These are phyloP conservation scores for Drosophila parthenogenetica DNA, from an alignment of 2,888 invertebrate genomes.

Conservation along the genomic window DNA sequence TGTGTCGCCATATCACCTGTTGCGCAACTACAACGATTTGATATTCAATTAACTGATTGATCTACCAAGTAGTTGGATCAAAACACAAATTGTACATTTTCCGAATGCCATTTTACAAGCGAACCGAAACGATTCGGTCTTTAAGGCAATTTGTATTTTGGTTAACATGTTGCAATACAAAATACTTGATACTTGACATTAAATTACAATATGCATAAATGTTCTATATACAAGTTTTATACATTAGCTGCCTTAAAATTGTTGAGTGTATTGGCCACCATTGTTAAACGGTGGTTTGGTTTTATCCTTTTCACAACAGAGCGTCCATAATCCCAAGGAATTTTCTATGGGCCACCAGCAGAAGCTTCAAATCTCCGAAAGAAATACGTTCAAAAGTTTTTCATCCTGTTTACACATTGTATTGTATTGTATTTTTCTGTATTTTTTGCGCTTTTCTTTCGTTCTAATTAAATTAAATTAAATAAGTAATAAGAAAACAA, in stretches of 20 bases:
- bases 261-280: slow-evolving; percentile 5
- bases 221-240: slow-evolving; percentile 56
- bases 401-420: slow-evolving; percentile 44
- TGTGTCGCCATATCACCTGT: slow-evolving; percentile 96
- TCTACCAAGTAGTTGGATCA: slow-evolving; percentile 20
- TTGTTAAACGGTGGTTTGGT: background rate
- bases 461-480: slow-evolving; percentile 86
- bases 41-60: slow-evolving; percentile 92
- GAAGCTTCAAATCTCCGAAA: background rate
- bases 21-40: slow-evolving; percentile 96
- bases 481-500: slow-evolving; percentile 65
- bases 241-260: slow-evolving; percentile 44
- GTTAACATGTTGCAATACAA: slow-evolving; percentile 52
- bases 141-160: slow-evolving; percentile 62
- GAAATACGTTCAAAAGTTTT: slow-evolving; percentile 28
- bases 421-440: slow-evolving; percentile 51
- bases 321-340: background rate
- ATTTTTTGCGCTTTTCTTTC: slow-evolving; percentile 56
- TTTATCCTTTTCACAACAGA: background rate
- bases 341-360: slow-evolving; percentile 14
- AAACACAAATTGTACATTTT: slow-evolving; percentile 13
- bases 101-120: slow-evolving; percentile 5
- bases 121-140: slow-evolving; percentile 27
- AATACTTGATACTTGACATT: slow-evolving; percentile 52
- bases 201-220: slow-evolving; percentile 49